Evolutionary conservation across 2,888 invertebrate genomes (phyloP), one percentile per base, ranked within the genome.

Genomic region (Ctenicera cuprea): DNA sequence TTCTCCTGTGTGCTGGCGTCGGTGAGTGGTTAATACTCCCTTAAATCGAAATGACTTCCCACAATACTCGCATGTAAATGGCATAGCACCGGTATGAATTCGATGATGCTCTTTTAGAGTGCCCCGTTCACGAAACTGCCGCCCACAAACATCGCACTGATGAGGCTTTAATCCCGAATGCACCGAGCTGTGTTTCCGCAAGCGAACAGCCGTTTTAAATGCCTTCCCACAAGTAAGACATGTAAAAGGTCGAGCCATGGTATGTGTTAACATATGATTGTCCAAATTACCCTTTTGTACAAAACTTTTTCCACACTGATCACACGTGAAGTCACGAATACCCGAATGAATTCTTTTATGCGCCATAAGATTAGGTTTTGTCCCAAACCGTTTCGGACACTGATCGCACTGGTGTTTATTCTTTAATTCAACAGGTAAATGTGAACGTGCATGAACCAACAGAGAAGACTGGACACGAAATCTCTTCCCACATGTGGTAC

Each of bases 1-100:
- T 41, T 92, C 92, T 0, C 91, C 92, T 0, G 92, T 92, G 78
- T 94, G 94, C 78, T 92, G 92, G 12, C 94, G 86, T 72, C 93
- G 89, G 83, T 94, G 94, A n/a, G 93, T 91, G 80, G 92, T 93
- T 66, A 93, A 85, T 50, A 94, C 93, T 76, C 94, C 94, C 83
- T 94, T 94, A 82, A 94, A 94, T 33, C 94, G 88, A 83, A 94
- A 94, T 12, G 91, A 90, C 86, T 94, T 94, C 18, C 91, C 92
- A 82, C 94, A 95, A 83, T 91, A 93, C 81, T 92, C 92, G 79
- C 95, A 94, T 1, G 91, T 89, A 78, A 92, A 93, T 0, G 95
- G 94, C 93, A 94, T 93, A 0, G 92, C 92, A 7, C 94, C 94
- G 0, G 94, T 94, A 78, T 94, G 94, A 12, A 94, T 92, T 33